phyloP scores from a whole-genome alignment of 2,113 vertebrate genomes.

The Oncorhynchus gorbuscha region DNA sequence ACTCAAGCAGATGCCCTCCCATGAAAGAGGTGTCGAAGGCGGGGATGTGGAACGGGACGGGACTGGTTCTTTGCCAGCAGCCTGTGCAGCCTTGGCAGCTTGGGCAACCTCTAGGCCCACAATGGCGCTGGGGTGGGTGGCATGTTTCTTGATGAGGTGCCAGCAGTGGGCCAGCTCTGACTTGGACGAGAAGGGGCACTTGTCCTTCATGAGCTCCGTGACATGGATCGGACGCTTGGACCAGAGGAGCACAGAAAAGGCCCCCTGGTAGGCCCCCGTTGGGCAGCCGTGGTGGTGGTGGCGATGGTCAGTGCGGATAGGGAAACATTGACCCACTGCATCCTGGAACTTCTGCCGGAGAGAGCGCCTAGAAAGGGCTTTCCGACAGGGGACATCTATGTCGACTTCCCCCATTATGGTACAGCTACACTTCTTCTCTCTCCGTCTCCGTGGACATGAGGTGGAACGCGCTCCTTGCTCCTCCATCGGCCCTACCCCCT shows the following conservation, averaged over 20 bases:
- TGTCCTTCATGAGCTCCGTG: constrained; percentile 93
- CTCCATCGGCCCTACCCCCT: constrained; percentile 59
- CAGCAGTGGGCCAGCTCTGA: constrained; percentile 93
- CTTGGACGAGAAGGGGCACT: constrained; percentile 90
- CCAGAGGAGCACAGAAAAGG: constrained; percentile 78
- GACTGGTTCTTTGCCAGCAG: background rate
- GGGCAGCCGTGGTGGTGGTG: constrained; percentile 79
- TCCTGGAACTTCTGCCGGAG: constrained; percentile 95
- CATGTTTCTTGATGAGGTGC: constrained; percentile 91
- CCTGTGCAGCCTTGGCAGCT: constrained; percentile 36
- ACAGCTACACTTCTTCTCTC: constrained; percentile 89
- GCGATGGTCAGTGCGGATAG: constrained; percentile 77
- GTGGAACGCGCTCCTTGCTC: constrained; percentile 66
- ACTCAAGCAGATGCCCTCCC: constrained; percentile 70
- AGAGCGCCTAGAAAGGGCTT: constrained; percentile 83
- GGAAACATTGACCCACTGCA: constrained; percentile 92
- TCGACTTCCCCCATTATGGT: constrained; percentile 77
- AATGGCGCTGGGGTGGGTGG: constrained; percentile 64
- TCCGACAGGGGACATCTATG: constrained; percentile 80
- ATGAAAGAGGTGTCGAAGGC: constrained; percentile 64
- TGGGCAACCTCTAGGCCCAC: constrained; percentile 70
- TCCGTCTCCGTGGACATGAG: constrained; percentile 72
- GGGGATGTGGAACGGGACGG: constrained; percentile 65
- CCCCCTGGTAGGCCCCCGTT: constrained; percentile 48
- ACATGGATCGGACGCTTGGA: constrained; percentile 95